Evolutionary conservation across 2,797 vertebrate genomes (phyloP), one percentile per base, ranked within the genome.

Genomic region (Botia kubotai): DNA sequence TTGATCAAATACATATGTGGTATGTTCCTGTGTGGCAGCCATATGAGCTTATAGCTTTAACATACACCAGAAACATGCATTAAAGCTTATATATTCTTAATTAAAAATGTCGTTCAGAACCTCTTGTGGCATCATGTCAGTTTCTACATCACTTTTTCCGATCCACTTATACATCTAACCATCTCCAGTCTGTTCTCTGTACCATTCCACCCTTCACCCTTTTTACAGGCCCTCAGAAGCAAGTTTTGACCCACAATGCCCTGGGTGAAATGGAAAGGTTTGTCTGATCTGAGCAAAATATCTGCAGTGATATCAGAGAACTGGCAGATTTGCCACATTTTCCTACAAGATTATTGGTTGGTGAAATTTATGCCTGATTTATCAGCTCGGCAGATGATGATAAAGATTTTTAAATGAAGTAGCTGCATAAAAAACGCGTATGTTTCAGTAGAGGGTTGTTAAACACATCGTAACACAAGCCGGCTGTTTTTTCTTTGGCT

Each of bases 271-370:
- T 70, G 65, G 46, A 75, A 55, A 75, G 16, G 19, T 16, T 55
- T 43, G 50, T 74, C 65, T 62, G 55, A 72, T 79, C 23, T 23
- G 57, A 82, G 57, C 4, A 74, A 73, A 79, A 77, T 72, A 68
- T 80, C 58, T 19, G 8, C 65, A 66, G 6, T 79, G 46, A 74
- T 75, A 75, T 79, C 63, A 69, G 46, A 52, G 2, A 83, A 53
- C 55, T 83, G 43, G 81, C 70, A 82, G 43, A 43, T 14, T 16
- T 77, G n/a, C 11, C 43, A 13, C 33, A 62, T 53, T 62, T 55
- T 48, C 39, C 43, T 66, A 60, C 19, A 29, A 16, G 21, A 4
- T 66, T 82, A 43, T 69, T 29, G 11, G 21, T 46, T 46, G 13
- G 14, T 57, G n/a, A 69, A 29, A 46, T 48, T 77, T 12, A 46